Evolutionary conservation across 2,888 invertebrate genomes (phyloP), one percentile per base, ranked within the genome.

Genomic region (Amphipyra tragopoginis): DNA sequence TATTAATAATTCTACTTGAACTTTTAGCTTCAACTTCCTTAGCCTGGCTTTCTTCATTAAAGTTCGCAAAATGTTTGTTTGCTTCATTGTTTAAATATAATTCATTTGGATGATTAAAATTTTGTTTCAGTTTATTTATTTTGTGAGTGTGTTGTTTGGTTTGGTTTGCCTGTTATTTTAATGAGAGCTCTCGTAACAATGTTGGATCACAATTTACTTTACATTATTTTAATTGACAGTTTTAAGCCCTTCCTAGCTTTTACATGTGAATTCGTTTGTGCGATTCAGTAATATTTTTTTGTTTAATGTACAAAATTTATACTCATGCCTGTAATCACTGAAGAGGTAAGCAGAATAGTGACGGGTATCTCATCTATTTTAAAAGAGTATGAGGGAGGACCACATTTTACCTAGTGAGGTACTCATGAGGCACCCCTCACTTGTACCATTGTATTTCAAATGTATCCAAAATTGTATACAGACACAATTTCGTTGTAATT

Each of bases 1-100:
- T 70, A 86, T 87, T 84, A 85, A 86, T 84, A 85, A 86, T 84
- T 81, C 79, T 75, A 79, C 79, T 76, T 81, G 81, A 81, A 73
- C 55, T 78, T 70, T 66, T 26, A 21, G 29, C 63, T 76, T 53
- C 57, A 78, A 76, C 68, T 76, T 75, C 33, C 61, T 53, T 49
- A 59, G 62, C 52, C 68, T 65, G 72, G 66, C 65, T 79, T 79
- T 77, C 74, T 79, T 78, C 79, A 69, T 77, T 78, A 68, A 61
- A 79, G 58, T 77, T 77, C 39, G 53, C 14, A 40, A 52, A 63
- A 64, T 64, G 54, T 67, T 79, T 74, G 64, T 72, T 64, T 51
- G 21, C 6, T 10, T 53, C 56, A 65, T 68, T 78, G 68, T 79
- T 65, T 42, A 48, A 71, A 77, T 68, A 59, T 66, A 74, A 79